phyloP scores from a whole-genome alignment of 2,797 vertebrate species.

The Eupleurogrammus muticus region DNA sequence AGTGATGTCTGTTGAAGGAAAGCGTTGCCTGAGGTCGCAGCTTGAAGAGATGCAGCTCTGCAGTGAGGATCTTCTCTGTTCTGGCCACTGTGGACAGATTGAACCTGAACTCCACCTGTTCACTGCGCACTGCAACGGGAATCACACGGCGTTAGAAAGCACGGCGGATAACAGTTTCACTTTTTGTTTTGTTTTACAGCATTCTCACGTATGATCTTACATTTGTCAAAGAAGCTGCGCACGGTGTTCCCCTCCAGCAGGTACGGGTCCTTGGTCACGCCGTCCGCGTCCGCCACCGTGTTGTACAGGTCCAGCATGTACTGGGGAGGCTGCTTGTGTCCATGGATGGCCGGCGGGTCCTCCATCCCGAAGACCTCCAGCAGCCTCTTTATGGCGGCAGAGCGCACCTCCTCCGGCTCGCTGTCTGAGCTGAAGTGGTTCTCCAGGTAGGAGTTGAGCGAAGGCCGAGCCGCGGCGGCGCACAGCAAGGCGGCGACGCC shows the following conservation, averaged over 20 bases:
- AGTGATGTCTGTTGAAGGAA: constrained; percentile 83
- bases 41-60: constrained; percentile 93
- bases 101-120: constrained; percentile 89
- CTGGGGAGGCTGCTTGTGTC: constrained; percentile 88
- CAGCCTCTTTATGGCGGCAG: constrained; percentile 88
- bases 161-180: too few relatives aligned
- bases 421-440: constrained; percentile 57
- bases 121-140: constrained; percentile 80
- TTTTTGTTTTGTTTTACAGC: too few relatives aligned
- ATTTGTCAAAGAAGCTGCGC: constrained; percentile 92
- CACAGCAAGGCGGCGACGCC: constrained; percentile 58
- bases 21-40: constrained; percentile 76
- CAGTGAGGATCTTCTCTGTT: constrained; percentile 89
- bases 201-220: constrained; percentile 75
- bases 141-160: not conserved
- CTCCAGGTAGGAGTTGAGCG: constrained; percentile 47
- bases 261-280: constrained; percentile 89
- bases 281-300: constrained; percentile 89
- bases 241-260: constrained; percentile 91
- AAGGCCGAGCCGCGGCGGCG: constrained; percentile 59
- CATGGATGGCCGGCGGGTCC: constrained; percentile 82
- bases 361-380: constrained; percentile 93
- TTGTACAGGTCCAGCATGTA: constrained; percentile 95
- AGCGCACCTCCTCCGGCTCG: constrained; percentile 73
- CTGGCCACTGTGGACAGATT: constrained; percentile 87